These are phyloP conservation scores for Thalassoma bifasciatum DNA, from an alignment of 2,113 vertebrate species.

Conservation along the genomic window DNA sequence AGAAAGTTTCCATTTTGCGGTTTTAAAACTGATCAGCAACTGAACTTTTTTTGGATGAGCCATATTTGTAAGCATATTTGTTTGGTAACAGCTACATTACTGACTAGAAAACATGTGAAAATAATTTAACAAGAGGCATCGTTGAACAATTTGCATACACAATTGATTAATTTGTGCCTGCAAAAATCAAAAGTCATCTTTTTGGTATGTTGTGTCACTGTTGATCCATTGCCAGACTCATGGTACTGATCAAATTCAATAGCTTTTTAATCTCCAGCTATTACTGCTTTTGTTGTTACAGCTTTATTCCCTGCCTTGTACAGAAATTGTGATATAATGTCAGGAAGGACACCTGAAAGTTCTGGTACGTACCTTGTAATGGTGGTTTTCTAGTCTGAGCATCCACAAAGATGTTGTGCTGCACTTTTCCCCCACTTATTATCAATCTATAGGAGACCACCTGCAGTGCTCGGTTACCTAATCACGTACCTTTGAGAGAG, in stretches of 20 bases:
- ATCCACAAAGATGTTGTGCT: conserved; percentile 14
- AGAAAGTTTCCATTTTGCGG: no score
- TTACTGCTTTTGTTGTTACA: conserved; percentile 14
- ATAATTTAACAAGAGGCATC: no score
- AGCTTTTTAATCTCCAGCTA: conserved; percentile 12
- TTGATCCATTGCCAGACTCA: no score
- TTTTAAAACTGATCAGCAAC: no score
- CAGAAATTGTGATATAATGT: neutral
- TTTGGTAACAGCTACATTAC: no score
- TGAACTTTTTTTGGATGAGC: no score
- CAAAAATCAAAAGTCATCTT: no score
- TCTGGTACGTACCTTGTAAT: neutral
- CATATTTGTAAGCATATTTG: no score
- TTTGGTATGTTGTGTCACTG: no score
- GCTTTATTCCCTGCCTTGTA: neutral
- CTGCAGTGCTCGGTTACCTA: conserved; percentile 13
- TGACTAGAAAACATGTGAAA: no score
- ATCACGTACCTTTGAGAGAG: conserved; percentile 18
- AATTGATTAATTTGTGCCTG: no score
- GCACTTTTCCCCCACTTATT: conserved; percentile 16
- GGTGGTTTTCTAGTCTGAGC: conserved; percentile 8
- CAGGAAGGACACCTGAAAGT: neutral
- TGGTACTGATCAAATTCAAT: neutral
- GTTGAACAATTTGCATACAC: no score
- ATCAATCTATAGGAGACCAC: conserved; percentile 24